phyloP scores from a whole-genome alignment of 2,888 invertebrate genomes.

The Cremastobaeus sp. region DNA sequence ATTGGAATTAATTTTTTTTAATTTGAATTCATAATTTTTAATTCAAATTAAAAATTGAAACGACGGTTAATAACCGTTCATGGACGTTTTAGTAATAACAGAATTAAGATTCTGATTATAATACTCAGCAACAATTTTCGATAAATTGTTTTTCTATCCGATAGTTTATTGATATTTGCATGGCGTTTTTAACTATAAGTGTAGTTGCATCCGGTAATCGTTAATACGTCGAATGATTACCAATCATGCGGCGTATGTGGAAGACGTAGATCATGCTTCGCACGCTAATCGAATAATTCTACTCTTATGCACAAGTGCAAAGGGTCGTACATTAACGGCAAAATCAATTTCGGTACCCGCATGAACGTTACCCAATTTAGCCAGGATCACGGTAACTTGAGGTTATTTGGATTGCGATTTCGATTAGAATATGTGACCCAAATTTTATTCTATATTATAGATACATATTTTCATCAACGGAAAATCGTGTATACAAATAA shows the following conservation, averaged over 20 bases:
- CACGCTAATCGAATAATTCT: constrained; percentile 57
- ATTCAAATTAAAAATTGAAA: no score
- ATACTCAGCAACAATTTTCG: no score
- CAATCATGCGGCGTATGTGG: constrained; percentile 44
- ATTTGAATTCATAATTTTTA: no score
- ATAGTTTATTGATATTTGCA: constrained; percentile 30
- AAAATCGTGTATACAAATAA: no score
- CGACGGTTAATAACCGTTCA: no score
- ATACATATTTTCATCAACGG: no score
- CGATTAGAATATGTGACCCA: background rate
- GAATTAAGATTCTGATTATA: no score
- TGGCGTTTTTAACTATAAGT: constrained; percentile 14
- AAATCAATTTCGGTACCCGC: constrained; percentile 57
- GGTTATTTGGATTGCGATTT: constrained; percentile 4
- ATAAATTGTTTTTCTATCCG: no score
- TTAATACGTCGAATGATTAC: constrained; percentile 54
- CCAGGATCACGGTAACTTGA: constrained; percentile 33
- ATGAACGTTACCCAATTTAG: constrained; percentile 20
- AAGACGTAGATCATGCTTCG: constrained; percentile 57
- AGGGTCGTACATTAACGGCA: constrained; percentile 35
- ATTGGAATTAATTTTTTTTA: no score
- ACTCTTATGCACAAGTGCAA: constrained; percentile 40
- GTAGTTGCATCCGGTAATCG: constrained; percentile 53
- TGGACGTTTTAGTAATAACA: no score
- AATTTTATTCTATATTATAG: constrained; percentile 3